Evolutionary conservation across 1,140 invertebrate species (phyloP).

Genomic region (Physella acuta): DNA sequence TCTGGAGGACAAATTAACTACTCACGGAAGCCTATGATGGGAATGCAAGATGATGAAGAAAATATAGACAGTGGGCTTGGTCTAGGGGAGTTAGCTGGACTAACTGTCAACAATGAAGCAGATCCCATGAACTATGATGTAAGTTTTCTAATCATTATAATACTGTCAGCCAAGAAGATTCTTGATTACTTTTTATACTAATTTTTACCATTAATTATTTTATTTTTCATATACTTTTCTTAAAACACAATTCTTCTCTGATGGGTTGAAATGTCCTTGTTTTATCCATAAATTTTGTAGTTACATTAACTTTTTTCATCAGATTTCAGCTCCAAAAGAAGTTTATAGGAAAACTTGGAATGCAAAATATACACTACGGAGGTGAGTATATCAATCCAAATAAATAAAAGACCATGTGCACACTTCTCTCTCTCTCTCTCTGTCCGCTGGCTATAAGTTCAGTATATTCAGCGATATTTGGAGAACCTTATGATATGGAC

Average conservation of each 20-base stretch:
- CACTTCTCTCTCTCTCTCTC: too few relatives aligned
- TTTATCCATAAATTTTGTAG: neutral
- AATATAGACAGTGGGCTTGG: conserved; percentile 80
- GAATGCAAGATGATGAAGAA: conserved; percentile 63
- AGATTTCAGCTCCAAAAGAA: conserved; percentile 84
- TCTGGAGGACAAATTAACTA: conserved; percentile 16
- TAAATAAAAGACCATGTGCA: too few relatives aligned
- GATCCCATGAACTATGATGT: conserved; percentile 86
- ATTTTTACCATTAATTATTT: neutral
- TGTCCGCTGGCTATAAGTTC: too few relatives aligned
- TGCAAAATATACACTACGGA: conserved; percentile 93
- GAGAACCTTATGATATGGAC: too few relatives aligned
- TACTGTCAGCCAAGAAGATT: neutral
- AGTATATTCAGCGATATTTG: too few relatives aligned
- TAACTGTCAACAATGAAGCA: conserved; percentile 95
- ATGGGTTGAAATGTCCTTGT: neutral
- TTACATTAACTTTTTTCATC: conserved; percentile 19
- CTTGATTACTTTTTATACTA: too few relatives aligned
- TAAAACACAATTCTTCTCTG: neutral
- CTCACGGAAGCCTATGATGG: conserved; percentile 40
- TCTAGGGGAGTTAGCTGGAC: conserved; percentile 90
- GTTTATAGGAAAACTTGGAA: conserved; percentile 96
- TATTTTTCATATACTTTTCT: neutral
- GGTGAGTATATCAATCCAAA: too few relatives aligned
- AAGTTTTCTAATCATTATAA: conserved; percentile 50